A percentile compares a stretch with the other conserved stretches of the same genome.
phyloP scores from a whole-genome alignment of 64 coral and sea anemone genomes.

The Porites australiensis region DNA sequence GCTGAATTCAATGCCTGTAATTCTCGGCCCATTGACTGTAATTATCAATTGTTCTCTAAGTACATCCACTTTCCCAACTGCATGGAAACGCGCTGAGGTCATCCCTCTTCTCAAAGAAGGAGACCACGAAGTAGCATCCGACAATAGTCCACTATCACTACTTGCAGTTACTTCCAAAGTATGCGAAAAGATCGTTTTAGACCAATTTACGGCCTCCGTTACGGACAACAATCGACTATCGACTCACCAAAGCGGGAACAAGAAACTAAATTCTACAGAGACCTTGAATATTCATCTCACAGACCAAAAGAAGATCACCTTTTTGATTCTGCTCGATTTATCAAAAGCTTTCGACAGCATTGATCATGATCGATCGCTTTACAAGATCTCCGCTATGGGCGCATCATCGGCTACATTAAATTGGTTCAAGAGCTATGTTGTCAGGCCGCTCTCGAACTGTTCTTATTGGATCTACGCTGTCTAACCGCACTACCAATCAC shows the following conservation, averaged over 20 bases:
- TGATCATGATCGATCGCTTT: background rate
- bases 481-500: too few species aligned
- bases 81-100: too few species aligned
- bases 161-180: conserved; percentile 31
- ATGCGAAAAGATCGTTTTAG: conserved; percentile 37
- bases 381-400: background rate
- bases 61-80: too few species aligned
- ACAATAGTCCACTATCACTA: conserved; percentile 46
- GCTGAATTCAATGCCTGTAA: too few species aligned
- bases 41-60: too few species aligned
- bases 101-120: background rate
- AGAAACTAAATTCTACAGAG: background rate
- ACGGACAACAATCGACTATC: background rate
- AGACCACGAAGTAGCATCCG: background rate
- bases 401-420: background rate
- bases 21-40: too few species aligned
- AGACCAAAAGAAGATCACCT: background rate
- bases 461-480: background rate
- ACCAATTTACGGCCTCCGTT: conserved; percentile 20
- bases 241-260: conserved; percentile 31
- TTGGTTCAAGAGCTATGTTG: background rate
- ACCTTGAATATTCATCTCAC: too few species aligned
- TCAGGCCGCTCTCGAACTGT: background rate
- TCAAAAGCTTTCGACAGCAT: background rate
- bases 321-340: background rate